These are phyloP conservation scores for Callosobruchus maculatus DNA, from an alignment of 2,888 invertebrate species.

Conservation along the genomic window DNA sequence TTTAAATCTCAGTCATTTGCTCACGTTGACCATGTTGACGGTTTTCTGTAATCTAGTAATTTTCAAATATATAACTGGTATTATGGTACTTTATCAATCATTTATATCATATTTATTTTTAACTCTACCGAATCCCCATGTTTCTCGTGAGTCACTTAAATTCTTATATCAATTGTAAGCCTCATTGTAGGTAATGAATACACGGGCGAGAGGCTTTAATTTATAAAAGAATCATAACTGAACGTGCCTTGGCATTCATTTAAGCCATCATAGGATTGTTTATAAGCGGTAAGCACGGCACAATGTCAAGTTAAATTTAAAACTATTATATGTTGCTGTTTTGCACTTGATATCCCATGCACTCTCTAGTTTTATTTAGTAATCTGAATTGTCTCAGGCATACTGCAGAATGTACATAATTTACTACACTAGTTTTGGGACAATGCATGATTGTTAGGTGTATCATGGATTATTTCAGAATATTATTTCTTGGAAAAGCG, in stretches of 20 bases:
- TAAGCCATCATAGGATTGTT: background rate
- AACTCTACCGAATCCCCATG: background rate
- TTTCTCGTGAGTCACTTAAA: background rate
- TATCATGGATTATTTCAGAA: too few relatives aligned
- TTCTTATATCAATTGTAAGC: background rate
- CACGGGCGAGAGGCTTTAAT: background rate
- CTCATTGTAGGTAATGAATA: background rate
- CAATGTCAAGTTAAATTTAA: background rate
- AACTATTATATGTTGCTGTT: background rate
- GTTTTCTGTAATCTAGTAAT: background rate
- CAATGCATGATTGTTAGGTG: too few relatives aligned
- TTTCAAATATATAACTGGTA: background rate
- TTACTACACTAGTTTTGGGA: too few relatives aligned
- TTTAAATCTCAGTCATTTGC: background rate
- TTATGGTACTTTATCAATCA: background rate
- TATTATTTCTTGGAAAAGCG: too few relatives aligned
- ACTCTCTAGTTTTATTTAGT: background rate
- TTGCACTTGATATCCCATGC: background rate
- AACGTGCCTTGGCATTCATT: background rate
- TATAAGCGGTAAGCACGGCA: background rate
- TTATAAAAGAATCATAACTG: background rate
- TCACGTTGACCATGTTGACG: background rate
- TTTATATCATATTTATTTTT: background rate
- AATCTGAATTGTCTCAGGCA: background rate
- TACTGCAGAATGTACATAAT: background rate